Base-by-base conservation (phyloP, 2,888 invertebrate genomes). In the Lepidochrysops patricia region DNA sequence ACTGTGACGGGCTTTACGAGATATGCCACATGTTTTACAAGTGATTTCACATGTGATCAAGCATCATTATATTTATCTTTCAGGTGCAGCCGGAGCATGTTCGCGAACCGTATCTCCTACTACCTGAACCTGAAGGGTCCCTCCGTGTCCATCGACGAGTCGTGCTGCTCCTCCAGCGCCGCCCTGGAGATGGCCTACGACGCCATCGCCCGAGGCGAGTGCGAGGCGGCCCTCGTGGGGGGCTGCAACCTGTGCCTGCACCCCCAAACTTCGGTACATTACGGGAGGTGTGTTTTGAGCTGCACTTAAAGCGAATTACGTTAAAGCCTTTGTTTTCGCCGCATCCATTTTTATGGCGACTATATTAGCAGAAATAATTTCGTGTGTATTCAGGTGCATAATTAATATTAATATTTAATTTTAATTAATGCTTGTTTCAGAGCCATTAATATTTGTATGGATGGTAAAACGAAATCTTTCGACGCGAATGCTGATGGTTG, bases 391-490 rank as follows among this genome's bases (percentile, higher is more conserved):
- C n/a, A n/a, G n/a, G n/a, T n/a, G n/a, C n/a, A n/a, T n/a, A n/a
- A n/a, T n/a, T n/a, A n/a, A n/a, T n/a, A n/a, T n/a, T n/a, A n/a
- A n/a, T n/a, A n/a, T n/a, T n/a, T n/a, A n/a, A n/a, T n/a, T n/a
- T n/a, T n/a, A n/a, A n/a, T n/a, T n/a, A n/a, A n/a, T 4, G 7
- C 5, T 32, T 32, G 5, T 32, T 73, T 32, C 67, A 78, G 77
- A 62, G 60, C 66, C 5, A 64, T 71, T 27, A 63, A 61, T 2
- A 79, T 97, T 2, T 93, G 95, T n/a, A 75, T 84, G 0, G 94
- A 97, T 66, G 97, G 97, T 0, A 91, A 90, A 63, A 97, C 97
- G 71, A 49, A 49, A 49, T 49, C 26, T 7, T 32, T 60, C 57
- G 57, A 57, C 15, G 4, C 5, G 25, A 88, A 92, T 54, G 94